A percentile compares a stretch with the other conserved stretches of the same genome.
These are phyloP conservation scores for Melanostoma mellinum DNA, from an alignment of 2,888 invertebrate species.

Conservation along the genomic window DNA sequence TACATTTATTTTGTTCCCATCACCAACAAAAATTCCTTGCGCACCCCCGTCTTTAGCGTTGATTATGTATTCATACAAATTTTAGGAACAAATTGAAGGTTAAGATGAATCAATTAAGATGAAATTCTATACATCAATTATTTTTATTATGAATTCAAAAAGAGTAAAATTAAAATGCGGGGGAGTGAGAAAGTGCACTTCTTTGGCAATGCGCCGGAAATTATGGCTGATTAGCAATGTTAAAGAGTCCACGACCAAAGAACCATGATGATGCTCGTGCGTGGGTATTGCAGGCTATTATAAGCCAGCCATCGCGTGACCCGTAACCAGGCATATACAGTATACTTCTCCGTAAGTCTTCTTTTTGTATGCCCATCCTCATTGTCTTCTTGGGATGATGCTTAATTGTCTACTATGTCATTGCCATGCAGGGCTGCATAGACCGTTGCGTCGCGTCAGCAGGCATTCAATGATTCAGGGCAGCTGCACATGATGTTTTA, in stretches of 20 bases:
- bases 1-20: too few relatives aligned
- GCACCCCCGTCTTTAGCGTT: too few relatives aligned
- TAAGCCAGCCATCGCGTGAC: constrained; percentile 13
- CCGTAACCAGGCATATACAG: neutral
- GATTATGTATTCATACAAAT: neutral
- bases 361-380: neutral
- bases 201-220: constrained; percentile 50
- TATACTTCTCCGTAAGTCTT: neutral
- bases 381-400: constrained; percentile 40
- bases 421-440: constrained; percentile 56
- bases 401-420: constrained; percentile 58
- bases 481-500: constrained; percentile 14
- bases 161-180: constrained; percentile 3
- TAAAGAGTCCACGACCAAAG: constrained; percentile 14
- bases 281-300: constrained; percentile 17
- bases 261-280: constrained; percentile 22
- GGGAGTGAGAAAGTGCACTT: constrained; percentile 54
- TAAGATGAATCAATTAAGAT: constrained; percentile 52
- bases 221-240: constrained; percentile 54
- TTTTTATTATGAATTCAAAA: neutral
- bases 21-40: too few relatives aligned
- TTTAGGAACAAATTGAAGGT: constrained; percentile 36
- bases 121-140: constrained; percentile 60
- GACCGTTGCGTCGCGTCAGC: neutral
- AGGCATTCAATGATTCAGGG: constrained; percentile 4